Evolutionary conservation across 2,888 invertebrate genomes (phyloP).

Genomic region (Himalopsyche anomala): DNA sequence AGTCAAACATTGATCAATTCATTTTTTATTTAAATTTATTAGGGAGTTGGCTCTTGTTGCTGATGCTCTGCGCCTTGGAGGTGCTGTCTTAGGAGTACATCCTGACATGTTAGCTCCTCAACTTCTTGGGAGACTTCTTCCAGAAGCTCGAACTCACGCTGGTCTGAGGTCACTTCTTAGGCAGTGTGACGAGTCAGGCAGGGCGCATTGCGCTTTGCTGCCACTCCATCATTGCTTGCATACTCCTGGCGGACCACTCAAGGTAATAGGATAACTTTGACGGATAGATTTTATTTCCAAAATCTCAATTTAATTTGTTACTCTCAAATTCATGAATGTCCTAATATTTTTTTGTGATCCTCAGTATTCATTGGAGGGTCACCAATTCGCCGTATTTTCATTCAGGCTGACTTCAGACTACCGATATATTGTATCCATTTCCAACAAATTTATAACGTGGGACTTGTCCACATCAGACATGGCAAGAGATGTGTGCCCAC

Average conservation of each 20-base stretch:
- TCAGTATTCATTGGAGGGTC: slow-evolving; percentile 97
- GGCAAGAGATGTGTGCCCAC: slow-evolving; percentile 93
- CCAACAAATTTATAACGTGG: slow-evolving; percentile 98
- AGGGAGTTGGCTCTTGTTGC: slow-evolving; percentile 95
- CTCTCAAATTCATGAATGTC: not conserved
- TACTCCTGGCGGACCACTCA: slow-evolving; percentile 98
- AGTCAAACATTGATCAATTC: not conserved
- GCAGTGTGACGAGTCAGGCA: slow-evolving; percentile 94
- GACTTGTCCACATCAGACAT: slow-evolving; percentile 97
- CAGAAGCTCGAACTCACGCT: slow-evolving; percentile 82
- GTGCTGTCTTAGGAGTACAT: slow-evolving; percentile 93
- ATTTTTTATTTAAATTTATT: slow-evolving; percentile 65
- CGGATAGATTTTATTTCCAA: too few relatives aligned
- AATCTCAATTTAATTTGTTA: too few relatives aligned
- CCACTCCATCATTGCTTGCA: slow-evolving; percentile 97
- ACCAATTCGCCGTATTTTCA: slow-evolving; percentile 97
- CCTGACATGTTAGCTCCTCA: slow-evolving; percentile 98
- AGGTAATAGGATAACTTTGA: slow-evolving; percentile 78
- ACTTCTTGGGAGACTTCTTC: slow-evolving; percentile 92
- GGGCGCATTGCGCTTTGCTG: slow-evolving; percentile 91
- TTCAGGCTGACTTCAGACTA: slow-evolving; percentile 93
- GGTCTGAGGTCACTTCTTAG: slow-evolving; percentile 91
- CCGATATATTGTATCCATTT: slow-evolving; percentile 96
- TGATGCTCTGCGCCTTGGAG: slow-evolving; percentile 94
- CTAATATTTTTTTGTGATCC: not conserved